Base-by-base conservation (phyloP, 2,888 invertebrate genomes). In the Mythimna vitellina region DNA sequence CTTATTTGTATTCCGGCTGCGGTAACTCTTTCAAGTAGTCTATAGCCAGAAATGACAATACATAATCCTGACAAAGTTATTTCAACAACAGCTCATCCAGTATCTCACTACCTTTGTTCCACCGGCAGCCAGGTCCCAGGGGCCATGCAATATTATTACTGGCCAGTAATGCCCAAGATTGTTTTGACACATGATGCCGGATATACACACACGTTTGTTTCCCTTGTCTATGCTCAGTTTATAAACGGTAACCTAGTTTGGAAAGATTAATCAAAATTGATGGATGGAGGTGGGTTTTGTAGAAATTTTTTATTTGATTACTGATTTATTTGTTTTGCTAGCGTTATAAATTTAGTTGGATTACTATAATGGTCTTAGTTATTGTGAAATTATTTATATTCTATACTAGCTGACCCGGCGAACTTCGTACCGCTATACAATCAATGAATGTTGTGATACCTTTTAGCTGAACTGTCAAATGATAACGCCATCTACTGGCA, bases 171-270 rank as follows among this genome's bases (percentile, higher is more conserved):
- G 89, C 89, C 87, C 77, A 90, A 93, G 91, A 94, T 94, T 95
- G 94, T 95, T 95, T 93, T 93, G 95, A 94, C 93, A 90, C 89
- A 89, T 89, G 88, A 88, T 89, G 88, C 84, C 86, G 88, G 89
- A 91, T 89, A 90, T 87, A 86, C 84, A 57, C 38, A 73, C 87
- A 83, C 85, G 85, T 86, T 86, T 87, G 80, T 84, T 84, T 73
- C 76, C 67, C 70, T 82, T 82, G 76, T 75, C 71, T 76, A 74
- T 71, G 58, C 29, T 53, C 51, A 53, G 29, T 67, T 76, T 81
- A 60, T 61, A 57, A 61, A 67, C 64, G 12, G 57, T 82, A 68
- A 80, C 73, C 60, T 65, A 62, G 73, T 80, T 78, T 58, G 10
- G 25, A 56, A 46, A 42, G 49, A 68, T 64, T 68, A 70, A 68